Conservation (phyloP, 2,113 vertebrate species). For the Fulica atra region DNA sequence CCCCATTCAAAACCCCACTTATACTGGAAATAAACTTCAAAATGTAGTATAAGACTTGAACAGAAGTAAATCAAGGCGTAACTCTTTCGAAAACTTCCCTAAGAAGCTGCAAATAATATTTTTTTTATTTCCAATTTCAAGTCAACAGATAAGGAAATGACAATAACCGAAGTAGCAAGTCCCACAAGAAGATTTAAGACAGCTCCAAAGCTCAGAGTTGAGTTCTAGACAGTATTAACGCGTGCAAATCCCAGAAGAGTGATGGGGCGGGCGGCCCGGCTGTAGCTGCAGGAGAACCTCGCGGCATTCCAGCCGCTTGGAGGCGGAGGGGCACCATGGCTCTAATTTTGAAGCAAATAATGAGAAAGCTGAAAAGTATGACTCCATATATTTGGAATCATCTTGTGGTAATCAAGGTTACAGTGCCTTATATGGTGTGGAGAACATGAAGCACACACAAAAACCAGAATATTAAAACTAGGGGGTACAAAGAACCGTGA, state of each 20-base stretch:
- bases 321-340: constrained; percentile 67
- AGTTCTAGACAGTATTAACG: neutral
- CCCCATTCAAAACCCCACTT: neutral
- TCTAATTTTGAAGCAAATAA: constrained; percentile 71
- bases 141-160: neutral
- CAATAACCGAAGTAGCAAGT: neutral
- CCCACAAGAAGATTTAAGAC: neutral
- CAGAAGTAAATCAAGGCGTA: neutral
- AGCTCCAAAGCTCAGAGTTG: neutral
- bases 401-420: constrained; percentile 63
- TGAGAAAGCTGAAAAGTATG: constrained; percentile 68
- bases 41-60: neutral
- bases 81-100: neutral
- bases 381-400: constrained; percentile 72
- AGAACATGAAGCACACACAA: constrained; percentile 7
- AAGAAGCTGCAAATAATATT: neutral
- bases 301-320: constrained; percentile 68
- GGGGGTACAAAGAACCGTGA: neutral
- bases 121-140: neutral
- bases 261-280: constrained; percentile 29
- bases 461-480: neutral
- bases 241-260: neutral
- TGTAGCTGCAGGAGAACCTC: constrained; percentile 34
- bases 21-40: neutral
- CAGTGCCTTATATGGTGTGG: constrained; percentile 44